phyloP scores from a whole-genome alignment of 2,797 vertebrate species.

The Apogon hyalosoma region DNA sequence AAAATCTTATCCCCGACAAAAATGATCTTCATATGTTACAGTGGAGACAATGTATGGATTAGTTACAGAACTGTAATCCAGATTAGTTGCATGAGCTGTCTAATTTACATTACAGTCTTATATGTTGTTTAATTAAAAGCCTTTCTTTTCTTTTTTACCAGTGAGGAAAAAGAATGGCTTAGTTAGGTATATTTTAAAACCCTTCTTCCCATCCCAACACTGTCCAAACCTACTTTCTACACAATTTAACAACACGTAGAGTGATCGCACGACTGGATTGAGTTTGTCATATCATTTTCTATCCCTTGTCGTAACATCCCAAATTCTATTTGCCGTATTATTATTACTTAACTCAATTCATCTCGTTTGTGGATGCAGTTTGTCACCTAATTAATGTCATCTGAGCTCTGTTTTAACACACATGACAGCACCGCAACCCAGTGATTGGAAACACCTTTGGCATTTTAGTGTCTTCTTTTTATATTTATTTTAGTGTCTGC shows the following conservation, averaged over 20 bases:
- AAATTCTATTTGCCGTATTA: neutral
- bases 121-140: slow-evolving; percentile 53
- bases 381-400: slow-evolving; percentile 34
- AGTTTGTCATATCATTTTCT: slow-evolving; percentile 19
- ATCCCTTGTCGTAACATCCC: neutral
- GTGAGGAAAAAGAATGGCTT: slow-evolving; percentile 21
- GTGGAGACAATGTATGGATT: slow-evolving; percentile 57
- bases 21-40: slow-evolving; percentile 56
- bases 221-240: neutral
- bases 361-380: slow-evolving; percentile 34
- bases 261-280: slow-evolving; percentile 10
- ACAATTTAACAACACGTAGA: neutral
- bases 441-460: slow-evolving; percentile 8
- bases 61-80: slow-evolving; percentile 68
- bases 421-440: slow-evolving; percentile 11
- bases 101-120: slow-evolving; percentile 53
- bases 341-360: slow-evolving; percentile 5
- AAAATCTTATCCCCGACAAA: slow-evolving; percentile 53
- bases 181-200: slow-evolving; percentile 20
- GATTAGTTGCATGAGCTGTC: slow-evolving; percentile 63
- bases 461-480: slow-evolving; percentile 5
- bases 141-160: slow-evolving; percentile 21
- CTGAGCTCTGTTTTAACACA: slow-evolving; percentile 22
- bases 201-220: slow-evolving; percentile 1
- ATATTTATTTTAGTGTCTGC: slow-evolving; percentile 18